Evolutionary conservation across 2,113 vertebrate species (phyloP), one percentile per base, ranked within the genome.

Genomic region (Seriola quinqueradiata): DNA sequence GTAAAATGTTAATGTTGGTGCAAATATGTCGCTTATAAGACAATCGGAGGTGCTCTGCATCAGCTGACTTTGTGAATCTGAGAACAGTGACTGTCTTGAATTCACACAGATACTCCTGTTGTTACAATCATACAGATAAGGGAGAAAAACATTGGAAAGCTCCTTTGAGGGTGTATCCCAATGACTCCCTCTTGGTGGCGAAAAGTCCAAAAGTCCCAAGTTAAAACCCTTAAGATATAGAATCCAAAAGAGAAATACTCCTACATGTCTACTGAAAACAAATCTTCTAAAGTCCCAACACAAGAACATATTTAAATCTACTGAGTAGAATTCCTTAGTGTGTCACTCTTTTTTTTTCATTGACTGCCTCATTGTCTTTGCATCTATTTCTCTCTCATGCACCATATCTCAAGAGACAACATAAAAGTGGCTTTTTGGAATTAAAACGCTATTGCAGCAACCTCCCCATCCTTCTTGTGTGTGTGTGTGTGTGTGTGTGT

Each of bases 351-450:
- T 57, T 63, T 58, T 57, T 21, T 83, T 71, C 54, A 32, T 25
- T 46, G 54, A 67, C 74, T 71, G 54, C 72, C 70, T 73, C 32
- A 32, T 17, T 55, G 42, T 70, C 2, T 78, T 77, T 87, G 6
- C 17, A 21, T 81, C 61, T 25, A 0, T 82, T 78, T 78, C 6
- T 67, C 8, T 81, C 65, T 79, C 44, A 70, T 71, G 50, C 17
- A 70, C 1, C 1, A 19, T 0, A 46, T 73, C 75, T 78, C 82
- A 3, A 11, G 77, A 81, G 77, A 86, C 16, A 38, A 75, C 64
- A 78, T 84, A 44, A 89, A 89, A 85, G 65, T 55, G 67, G 36
- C 40, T 79, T 85, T 80, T 28, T 75, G 64, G 42, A 82, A 87
- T 75, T 0, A 70, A 85, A 87, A 70, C 17, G 1, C 21, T 0